phyloP scores from a whole-genome alignment of 2,113 vertebrate species.

The Pollachius pollachius region DNA sequence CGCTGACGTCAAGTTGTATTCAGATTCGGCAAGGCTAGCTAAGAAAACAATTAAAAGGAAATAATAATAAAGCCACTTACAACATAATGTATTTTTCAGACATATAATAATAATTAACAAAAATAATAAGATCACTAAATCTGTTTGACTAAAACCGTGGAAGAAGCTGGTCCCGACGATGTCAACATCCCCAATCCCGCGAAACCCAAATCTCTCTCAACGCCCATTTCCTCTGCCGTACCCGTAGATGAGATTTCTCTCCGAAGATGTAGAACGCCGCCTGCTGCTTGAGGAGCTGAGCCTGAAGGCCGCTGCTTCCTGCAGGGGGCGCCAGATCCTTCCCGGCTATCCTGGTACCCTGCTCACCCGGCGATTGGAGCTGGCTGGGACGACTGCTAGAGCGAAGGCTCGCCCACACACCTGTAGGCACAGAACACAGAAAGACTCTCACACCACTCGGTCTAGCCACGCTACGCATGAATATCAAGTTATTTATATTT shows the following conservation, averaged over 20 bases:
- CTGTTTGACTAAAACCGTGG: not conserved
- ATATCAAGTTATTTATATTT: not conserved
- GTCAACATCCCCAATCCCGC: no score
- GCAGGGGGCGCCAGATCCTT: constrained; percentile 85
- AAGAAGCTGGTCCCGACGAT: not conserved
- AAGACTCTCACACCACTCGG: constrained; percentile 29
- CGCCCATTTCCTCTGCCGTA: constrained; percentile 59
- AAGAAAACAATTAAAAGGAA: no score
- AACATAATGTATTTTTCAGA: not conserved
- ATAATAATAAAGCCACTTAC: not conserved
- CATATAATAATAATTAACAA: not conserved
- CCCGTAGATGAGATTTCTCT: constrained; percentile 95
- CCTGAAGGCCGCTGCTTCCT: constrained; percentile 82
- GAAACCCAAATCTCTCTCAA: no score
- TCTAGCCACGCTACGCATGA: not conserved
- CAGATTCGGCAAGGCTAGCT: no score
- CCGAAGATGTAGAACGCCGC: constrained; percentile 95
- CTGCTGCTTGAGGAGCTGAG: constrained; percentile 88
- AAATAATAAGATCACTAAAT: no score
- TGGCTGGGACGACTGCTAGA: constrained; percentile 89
- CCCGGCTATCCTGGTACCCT: constrained; percentile 85
- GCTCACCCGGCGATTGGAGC: constrained; percentile 71
- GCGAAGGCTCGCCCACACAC: constrained; percentile 95
- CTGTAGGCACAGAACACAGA: constrained; percentile 65
- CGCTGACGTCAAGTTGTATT: no score